Evolutionary conservation across 2,113 vertebrate genomes (phyloP).

Genomic region (Crotalus tigris): DNA sequence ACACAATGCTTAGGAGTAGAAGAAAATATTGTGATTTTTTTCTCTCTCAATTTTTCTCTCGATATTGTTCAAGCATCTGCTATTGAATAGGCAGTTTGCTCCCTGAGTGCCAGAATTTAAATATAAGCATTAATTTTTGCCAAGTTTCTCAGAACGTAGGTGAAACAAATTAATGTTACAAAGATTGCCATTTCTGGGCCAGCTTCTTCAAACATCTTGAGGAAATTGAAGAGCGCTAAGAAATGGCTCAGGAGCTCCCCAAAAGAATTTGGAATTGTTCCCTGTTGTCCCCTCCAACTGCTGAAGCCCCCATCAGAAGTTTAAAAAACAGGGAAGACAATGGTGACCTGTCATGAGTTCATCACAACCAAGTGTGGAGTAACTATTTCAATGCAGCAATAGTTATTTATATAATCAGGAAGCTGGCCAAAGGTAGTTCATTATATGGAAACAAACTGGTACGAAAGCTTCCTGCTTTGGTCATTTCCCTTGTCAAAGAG

Average conservation of each 20-base stretch:
- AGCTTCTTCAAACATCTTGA: background rate
- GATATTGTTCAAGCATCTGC: no score
- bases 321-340: background rate
- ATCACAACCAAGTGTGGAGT: background rate
- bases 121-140: background rate
- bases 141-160: background rate
- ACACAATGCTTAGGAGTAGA: no score
- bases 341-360: background rate
- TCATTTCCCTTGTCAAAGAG: constrained; percentile 58
- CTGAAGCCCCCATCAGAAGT: background rate
- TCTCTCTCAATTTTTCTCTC: background rate
- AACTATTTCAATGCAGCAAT: constrained; percentile 6
- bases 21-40: background rate
- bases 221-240: background rate
- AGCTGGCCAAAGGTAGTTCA: constrained; percentile 60
- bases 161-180: background rate
- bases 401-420: constrained; percentile 57
- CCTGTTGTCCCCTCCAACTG: background rate
- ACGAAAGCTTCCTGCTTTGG: constrained; percentile 56
- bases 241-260: background rate
- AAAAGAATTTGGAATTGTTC: background rate
- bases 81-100: background rate
- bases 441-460: constrained; percentile 61
- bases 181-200: background rate
- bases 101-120: background rate